A percentile compares a stretch with the other conserved stretches of the same genome.
Conservation (phyloP, 2,888 invertebrate genomes). For the Carpatolechia fugitivella region DNA sequence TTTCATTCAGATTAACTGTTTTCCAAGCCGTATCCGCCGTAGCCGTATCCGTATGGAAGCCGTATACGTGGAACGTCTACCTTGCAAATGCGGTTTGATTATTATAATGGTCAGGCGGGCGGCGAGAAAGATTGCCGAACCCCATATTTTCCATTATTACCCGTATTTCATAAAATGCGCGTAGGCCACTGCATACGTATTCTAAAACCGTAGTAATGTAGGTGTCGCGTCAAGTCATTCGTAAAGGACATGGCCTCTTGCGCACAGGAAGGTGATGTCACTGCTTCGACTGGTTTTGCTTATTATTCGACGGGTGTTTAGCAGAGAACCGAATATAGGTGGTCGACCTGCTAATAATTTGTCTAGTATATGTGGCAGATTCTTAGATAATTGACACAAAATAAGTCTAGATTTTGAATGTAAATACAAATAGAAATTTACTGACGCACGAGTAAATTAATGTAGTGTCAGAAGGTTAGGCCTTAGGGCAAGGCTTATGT, state of each 20-base stretch:
- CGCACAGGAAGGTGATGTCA: conserved; percentile 75
- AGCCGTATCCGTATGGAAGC: no score
- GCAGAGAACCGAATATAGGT: conserved; percentile 49
- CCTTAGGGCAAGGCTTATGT: conserved; percentile 17
- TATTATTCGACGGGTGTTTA: conserved; percentile 66
- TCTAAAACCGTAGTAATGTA: conserved; percentile 12
- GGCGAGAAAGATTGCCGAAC: neutral
- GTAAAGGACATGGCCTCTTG: conserved; percentile 63
- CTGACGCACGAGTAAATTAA: neutral
- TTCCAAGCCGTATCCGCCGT: no score
- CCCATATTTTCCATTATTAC: neutral
- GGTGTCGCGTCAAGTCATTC: conserved; percentile 21
- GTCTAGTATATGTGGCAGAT: conserved; percentile 19
- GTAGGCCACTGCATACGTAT: conserved; percentile 2
- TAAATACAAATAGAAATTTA: neutral
- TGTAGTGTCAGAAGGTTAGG: conserved; percentile 8
- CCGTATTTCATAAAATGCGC: neutral
- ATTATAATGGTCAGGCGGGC: no score
- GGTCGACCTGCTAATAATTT: conserved; percentile 38
- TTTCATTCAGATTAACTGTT: no score
- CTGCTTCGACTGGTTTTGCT: conserved; percentile 68
- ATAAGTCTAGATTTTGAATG: neutral
- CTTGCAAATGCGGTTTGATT: no score
- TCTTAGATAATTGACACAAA: no score
- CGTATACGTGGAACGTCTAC: no score